Percentiles rank a stretch among this genome's conserved stretches.
Conservation (phyloP, 2,888 invertebrate genomes). For the Macrosiphum euphorbiae region DNA sequence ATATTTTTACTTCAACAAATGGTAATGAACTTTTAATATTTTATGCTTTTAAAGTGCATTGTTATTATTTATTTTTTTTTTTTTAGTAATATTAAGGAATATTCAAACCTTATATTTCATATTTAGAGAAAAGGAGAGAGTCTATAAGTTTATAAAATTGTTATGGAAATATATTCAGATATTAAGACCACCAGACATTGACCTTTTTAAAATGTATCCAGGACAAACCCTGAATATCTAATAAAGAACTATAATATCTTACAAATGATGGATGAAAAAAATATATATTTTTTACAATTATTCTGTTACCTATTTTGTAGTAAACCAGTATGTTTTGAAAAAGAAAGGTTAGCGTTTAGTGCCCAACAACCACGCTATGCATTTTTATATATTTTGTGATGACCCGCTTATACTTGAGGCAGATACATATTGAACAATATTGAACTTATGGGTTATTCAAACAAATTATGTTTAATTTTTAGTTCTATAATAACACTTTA, state of each 20-base stretch:
- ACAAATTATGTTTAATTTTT: background rate
- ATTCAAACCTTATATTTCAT: background rate
- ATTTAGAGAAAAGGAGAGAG: background rate
- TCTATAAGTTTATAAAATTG: background rate
- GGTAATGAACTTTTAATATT: constrained; percentile 26
- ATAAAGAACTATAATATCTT: background rate
- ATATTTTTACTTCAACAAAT: constrained; percentile 3
- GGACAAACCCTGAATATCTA: background rate
- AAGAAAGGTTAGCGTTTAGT: background rate
- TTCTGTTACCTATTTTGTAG: background rate
- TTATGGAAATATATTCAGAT: constrained; percentile 41
- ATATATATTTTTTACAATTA: background rate
- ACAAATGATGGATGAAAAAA: background rate
- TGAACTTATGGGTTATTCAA: background rate
- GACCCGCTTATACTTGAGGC: background rate
- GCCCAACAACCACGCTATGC: background rate
- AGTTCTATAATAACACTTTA: background rate
- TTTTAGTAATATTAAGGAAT: background rate
- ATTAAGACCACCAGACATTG: background rate
- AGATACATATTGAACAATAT: background rate
- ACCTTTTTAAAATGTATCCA: constrained; percentile 24
- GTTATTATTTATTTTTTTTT: background rate
- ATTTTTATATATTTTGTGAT: background rate
- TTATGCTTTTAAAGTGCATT: background rate
- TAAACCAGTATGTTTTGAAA: background rate